Base-by-base conservation (phyloP, 2,797 vertebrate species). In the Falco rusticolus region DNA sequence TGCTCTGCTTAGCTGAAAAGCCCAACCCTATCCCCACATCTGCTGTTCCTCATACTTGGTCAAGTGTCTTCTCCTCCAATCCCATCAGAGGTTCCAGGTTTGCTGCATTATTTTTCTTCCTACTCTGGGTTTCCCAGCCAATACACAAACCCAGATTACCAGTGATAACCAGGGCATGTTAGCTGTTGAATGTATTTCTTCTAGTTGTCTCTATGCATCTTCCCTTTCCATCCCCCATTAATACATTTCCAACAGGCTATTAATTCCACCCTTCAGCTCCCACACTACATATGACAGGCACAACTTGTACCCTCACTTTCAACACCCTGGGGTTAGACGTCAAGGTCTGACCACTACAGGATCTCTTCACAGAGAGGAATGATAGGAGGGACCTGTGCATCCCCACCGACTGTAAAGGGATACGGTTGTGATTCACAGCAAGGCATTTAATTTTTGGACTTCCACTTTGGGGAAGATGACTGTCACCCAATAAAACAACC, bases 241-340 rank as follows among this genome's bases (percentile, higher is more conserved):
- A 59, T n/a, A 78, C 6, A 25, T 53, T 88, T 87, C 77, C 79
- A 84, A 75, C 8, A 69, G 63, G 24, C 24, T 81, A 28, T 47
- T 86, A 21, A 33, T 94, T 41, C 37, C 0, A 3, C 7, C 18
- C 50, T 48, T 90, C 29, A 45, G 24, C n/a, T 86, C 37, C 34
- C 0, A 0, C 41, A 17, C 37, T 57, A 61, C 4, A 4, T 24
- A 31, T 18, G 37, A 14, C 13, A 34, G 33, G 25, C 37, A 88
- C 57, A 93, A 85, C 24, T 77, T 57, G 53, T n/a, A 39, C 93
- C 72, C 37, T 94, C 76, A 43, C 34, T 84, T 90, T 54, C 69
- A n/a, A 76, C 50, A 72, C 11, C 34, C 10, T 19, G 15, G 25
- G 83, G 31, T 77, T 72, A 51, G 48, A 66, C 25, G 19, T 29